Conservation (phyloP, 2,888 invertebrate species). For the Volucella inflata region DNA sequence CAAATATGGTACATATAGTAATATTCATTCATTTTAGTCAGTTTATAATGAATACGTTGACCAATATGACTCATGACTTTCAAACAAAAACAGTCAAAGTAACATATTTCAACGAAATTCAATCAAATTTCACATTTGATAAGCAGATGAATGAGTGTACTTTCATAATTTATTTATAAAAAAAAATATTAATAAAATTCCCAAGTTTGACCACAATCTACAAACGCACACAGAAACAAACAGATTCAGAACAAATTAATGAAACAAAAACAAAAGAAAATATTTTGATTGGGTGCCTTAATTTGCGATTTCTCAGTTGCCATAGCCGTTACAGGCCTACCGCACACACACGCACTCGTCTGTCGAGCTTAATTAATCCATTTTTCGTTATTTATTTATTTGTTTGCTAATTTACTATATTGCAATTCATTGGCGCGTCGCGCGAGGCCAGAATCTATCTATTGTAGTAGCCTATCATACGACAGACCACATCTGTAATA, state of each 20-base stretch:
- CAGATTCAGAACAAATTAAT: not conserved
- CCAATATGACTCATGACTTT: no score
- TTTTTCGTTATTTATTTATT: conserved; percentile 44
- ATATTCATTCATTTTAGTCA: no score
- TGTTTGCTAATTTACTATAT: conserved; percentile 38
- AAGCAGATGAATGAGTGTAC: no score
- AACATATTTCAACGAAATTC: no score
- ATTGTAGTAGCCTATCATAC: not conserved
- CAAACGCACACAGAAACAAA: conserved; percentile 3
- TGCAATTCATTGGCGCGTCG: conserved; percentile 21
- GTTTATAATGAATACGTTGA: no score
- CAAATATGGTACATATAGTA: no score
- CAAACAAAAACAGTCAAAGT: no score
- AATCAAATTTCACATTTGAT: no score
- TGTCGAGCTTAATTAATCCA: conserved; percentile 47
- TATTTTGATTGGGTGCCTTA: conserved; percentile 52
- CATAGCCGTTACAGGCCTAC: conserved; percentile 12
- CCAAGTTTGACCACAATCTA: conserved; percentile 1
- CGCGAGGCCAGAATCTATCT: conserved; percentile 39
- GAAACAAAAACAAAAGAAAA: conserved; percentile 33
- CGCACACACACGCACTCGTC: not conserved
- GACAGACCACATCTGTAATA: not conserved
- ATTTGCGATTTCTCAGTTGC: conserved; percentile 41
- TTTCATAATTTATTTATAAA: no score
- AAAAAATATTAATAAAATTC: no score